phyloP scores from a whole-genome alignment of 2,888 invertebrate species.

The Zygothrica quintamaculata region DNA sequence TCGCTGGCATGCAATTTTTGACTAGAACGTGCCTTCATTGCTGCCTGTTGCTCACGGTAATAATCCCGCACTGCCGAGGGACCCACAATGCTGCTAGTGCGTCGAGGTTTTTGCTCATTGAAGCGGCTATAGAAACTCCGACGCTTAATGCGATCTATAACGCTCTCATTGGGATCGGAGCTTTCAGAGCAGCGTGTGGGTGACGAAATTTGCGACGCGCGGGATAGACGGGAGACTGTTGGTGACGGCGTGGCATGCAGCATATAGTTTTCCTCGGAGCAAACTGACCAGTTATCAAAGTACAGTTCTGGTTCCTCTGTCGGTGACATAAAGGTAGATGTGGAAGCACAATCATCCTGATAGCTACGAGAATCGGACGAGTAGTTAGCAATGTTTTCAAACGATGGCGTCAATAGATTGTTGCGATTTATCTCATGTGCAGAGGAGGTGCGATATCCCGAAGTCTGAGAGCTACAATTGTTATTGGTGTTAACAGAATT shows the following conservation, averaged over 20 bases:
- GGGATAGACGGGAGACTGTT: slow-evolving; percentile 83
- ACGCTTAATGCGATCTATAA: slow-evolving; percentile 93
- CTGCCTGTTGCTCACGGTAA: slow-evolving; percentile 82
- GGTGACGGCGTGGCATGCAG: slow-evolving; percentile 82
- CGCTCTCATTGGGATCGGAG: slow-evolving; percentile 88
- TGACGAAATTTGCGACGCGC: slow-evolving; percentile 85
- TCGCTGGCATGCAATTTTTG: slow-evolving; percentile 61
- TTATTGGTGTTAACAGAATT: slow-evolving; percentile 77
- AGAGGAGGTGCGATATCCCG: slow-evolving; percentile 81
- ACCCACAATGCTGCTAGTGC: slow-evolving; percentile 89
- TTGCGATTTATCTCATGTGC: slow-evolving; percentile 83
- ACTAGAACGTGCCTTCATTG: slow-evolving; percentile 71
- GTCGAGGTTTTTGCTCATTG: slow-evolving; percentile 91
- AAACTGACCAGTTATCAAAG: slow-evolving; percentile 89
- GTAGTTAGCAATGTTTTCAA: slow-evolving; percentile 83
- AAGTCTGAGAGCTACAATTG: slow-evolving; percentile 79
- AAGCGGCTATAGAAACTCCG: slow-evolving; percentile 96
- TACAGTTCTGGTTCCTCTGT: slow-evolving; percentile 86
- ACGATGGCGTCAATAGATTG: slow-evolving; percentile 81
- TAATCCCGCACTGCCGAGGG: slow-evolving; percentile 87
- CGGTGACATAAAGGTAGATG: slow-evolving; percentile 86
- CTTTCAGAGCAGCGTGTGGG: slow-evolving; percentile 82
- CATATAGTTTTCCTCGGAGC: slow-evolving; percentile 86
- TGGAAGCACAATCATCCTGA: slow-evolving; percentile 84
- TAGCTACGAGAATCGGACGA: slow-evolving; percentile 84